These are phyloP conservation scores for Cyanoramphus novaezelandiae DNA, from an alignment of 2,113 vertebrate species.

Conservation along the genomic window DNA sequence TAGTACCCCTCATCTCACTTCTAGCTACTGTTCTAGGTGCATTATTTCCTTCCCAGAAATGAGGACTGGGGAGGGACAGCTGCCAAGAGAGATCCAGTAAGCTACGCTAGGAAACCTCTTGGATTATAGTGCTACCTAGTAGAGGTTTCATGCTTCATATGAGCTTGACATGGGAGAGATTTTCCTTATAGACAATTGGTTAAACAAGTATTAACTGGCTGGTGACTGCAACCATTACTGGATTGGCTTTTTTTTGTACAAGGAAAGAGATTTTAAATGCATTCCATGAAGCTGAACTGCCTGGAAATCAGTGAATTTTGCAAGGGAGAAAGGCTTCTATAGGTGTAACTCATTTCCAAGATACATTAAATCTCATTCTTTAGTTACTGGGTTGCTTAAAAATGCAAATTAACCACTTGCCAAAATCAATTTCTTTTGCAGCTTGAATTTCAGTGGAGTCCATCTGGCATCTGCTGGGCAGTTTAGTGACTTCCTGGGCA, in stretches of 20 bases:
- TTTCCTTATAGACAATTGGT: not conserved
- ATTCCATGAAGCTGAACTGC: not conserved
- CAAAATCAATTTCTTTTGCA: constrained; percentile 67
- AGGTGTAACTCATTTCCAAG: not conserved
- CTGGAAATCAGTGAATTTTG: not conserved
- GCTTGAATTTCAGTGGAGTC: constrained; percentile 95
- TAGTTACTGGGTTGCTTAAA: not conserved
- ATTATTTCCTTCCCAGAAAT: not conserved
- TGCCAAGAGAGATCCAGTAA: not conserved
- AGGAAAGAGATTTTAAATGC: not conserved
- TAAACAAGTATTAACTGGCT: not conserved
- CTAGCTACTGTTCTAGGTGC: not conserved
- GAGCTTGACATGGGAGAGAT: not conserved
- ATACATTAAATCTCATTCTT: not conserved
- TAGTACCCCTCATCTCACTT: not conserved
- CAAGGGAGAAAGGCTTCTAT: not conserved
- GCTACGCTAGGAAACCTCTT: not conserved
- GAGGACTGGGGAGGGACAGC: not conserved
- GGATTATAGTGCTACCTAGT: not conserved
- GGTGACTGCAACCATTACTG: not conserved
- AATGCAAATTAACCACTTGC: constrained; percentile 12
- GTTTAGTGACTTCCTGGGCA: constrained; percentile 96
- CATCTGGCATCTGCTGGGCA: constrained; percentile 94
- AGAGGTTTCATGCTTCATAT: not conserved
- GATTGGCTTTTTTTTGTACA: rapidly evolving